A percentile compares a stretch with the other conserved stretches of the same genome.
Conservation (phyloP, 2,113 vertebrate species). For the Smithornis capensis region DNA sequence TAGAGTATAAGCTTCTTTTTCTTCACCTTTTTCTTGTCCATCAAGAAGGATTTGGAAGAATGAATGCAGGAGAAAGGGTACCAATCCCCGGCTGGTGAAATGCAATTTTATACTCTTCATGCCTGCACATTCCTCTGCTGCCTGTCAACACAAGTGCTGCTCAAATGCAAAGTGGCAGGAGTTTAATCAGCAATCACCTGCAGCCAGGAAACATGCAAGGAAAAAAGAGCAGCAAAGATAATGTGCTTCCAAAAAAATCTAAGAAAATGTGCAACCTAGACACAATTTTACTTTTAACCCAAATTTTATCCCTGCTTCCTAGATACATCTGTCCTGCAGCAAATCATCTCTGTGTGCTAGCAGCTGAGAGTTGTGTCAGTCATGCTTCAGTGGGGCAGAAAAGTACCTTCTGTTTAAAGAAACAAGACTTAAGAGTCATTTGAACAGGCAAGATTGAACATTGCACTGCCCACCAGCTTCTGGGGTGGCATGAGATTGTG, state of each 20-base stretch:
- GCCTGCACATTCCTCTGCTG: background rate
- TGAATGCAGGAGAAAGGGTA: rapidly evolving
- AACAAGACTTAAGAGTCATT: background rate
- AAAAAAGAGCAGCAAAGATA: background rate
- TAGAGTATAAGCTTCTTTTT: no score
- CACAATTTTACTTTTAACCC: background rate
- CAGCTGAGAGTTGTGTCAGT: background rate
- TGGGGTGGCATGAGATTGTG: background rate
- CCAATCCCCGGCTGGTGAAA: background rate
- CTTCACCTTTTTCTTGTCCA: background rate
- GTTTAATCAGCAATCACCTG: background rate
- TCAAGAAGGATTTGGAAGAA: background rate
- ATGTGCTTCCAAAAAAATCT: background rate
- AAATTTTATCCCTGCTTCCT: background rate
- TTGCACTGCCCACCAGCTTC: background rate
- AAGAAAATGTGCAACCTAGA: background rate
- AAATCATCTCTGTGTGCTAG: background rate
- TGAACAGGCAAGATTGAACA: background rate
- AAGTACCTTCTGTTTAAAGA: conserved; percentile 33
- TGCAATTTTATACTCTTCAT: background rate
- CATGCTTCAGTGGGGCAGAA: conserved; percentile 17
- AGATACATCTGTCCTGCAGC: background rate
- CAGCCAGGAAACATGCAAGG: background rate
- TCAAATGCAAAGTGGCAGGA: background rate
- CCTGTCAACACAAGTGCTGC: background rate